Evolutionary conservation across 2,797 vertebrate species (phyloP).

Genomic region (Protonibea diacanthus): DNA sequence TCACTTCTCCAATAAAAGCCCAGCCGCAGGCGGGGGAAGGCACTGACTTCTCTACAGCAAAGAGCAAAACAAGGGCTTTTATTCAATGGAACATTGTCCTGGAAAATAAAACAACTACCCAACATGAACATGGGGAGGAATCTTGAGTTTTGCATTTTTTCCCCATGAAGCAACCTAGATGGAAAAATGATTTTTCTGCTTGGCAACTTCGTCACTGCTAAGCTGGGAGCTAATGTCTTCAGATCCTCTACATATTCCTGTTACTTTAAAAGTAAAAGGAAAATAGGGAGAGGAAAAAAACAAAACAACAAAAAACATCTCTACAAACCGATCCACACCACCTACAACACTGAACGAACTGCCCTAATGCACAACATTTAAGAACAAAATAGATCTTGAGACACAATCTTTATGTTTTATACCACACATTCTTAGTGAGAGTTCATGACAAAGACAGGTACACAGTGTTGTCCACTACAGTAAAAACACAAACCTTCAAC

Average conservation of each 20-base stretch:
- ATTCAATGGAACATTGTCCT: constrained; percentile 77
- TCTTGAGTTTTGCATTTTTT: constrained; percentile 83
- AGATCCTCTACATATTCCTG: constrained; percentile 71
- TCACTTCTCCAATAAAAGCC: constrained; percentile 84
- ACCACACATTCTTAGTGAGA: constrained; percentile 78
- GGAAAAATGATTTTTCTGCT: constrained; percentile 79
- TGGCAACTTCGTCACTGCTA: constrained; percentile 69
- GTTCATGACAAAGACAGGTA: constrained; percentile 77
- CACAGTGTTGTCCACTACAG: constrained; percentile 83
- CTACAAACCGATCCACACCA: constrained; percentile 74
- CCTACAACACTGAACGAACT: constrained; percentile 69
- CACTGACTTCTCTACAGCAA: constrained; percentile 84
- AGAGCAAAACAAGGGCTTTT: constrained; percentile 78
- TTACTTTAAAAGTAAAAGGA: constrained; percentile 67
- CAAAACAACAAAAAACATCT: constrained; percentile 26
- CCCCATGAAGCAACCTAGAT: constrained; percentile 79
- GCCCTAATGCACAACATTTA: constrained; percentile 71
- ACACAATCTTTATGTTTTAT: constrained; percentile 72
- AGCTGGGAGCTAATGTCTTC: constrained; percentile 68
- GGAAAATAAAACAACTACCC: constrained; percentile 78
- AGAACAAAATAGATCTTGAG: constrained; percentile 68
- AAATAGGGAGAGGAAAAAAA: not conserved
- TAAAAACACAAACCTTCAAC: constrained; percentile 81
- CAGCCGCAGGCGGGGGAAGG: constrained; percentile 84
- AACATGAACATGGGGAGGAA: constrained; percentile 79